Evolutionary conservation across 2,113 vertebrate genomes (phyloP).

Genomic region (Planiliza haematocheilus): DNA sequence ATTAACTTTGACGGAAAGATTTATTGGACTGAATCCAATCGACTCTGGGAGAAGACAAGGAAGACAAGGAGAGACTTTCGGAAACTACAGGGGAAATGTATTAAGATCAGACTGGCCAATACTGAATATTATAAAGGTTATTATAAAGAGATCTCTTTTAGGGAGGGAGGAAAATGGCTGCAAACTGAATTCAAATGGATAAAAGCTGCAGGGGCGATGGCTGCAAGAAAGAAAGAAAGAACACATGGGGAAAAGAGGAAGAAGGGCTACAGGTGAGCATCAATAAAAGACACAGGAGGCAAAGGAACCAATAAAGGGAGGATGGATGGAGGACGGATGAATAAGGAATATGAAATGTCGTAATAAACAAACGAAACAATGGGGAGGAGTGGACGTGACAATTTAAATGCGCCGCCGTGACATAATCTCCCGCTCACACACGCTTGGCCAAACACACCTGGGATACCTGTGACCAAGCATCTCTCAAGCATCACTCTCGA

Average conservation of each 20-base stretch:
- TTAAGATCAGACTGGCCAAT: too few relatives aligned
- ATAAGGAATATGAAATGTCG: background rate
- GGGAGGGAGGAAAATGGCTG: too few relatives aligned
- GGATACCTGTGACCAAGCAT: conserved; percentile 24
- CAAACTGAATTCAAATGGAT: too few relatives aligned
- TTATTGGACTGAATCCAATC: too few relatives aligned
- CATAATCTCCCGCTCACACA: background rate
- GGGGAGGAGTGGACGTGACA: background rate
- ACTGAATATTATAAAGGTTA: too few relatives aligned
- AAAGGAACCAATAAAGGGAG: background rate
- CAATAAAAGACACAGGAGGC: background rate
- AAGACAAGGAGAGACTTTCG: too few relatives aligned
- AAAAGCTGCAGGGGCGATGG: too few relatives aligned
- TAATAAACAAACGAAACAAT: background rate
- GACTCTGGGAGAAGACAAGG: too few relatives aligned
- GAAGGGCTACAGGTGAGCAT: background rate
- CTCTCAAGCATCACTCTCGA: background rate
- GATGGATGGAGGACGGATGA: background rate
- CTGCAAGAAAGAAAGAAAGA: background rate
- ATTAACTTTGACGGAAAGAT: too few relatives aligned
- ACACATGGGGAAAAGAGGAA: background rate
- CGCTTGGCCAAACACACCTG: conserved; percentile 29
- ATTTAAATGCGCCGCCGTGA: background rate
- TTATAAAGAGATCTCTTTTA: too few relatives aligned
- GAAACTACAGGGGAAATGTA: too few relatives aligned